These are phyloP conservation scores for Corvus hawaiiensis DNA, from an alignment of 2,113 vertebrate genomes.

Conservation along the genomic window DNA sequence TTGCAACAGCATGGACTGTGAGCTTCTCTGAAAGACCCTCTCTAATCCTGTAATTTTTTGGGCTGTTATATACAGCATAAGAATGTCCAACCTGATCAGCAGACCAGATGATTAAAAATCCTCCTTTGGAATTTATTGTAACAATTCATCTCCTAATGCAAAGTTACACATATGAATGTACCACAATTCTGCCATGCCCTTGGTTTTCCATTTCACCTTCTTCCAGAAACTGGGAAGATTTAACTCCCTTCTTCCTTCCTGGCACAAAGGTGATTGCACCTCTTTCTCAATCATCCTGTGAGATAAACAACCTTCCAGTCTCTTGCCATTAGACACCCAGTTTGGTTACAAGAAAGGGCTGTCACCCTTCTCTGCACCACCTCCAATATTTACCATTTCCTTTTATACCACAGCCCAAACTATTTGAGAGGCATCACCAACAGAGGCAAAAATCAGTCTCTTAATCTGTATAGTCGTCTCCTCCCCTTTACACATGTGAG, in stretches of 20 bases:
- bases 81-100: background rate
- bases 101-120: background rate
- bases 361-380: background rate
- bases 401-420: background rate
- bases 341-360: background rate
- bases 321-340: background rate
- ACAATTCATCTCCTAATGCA: background rate
- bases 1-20: background rate
- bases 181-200: background rate
- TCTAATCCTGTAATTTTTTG: background rate
- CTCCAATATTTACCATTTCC: background rate
- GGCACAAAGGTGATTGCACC: background rate
- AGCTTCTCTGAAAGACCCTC: background rate
- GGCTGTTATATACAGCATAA: background rate
- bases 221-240: background rate
- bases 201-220: background rate
- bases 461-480: too few relatives aligned
- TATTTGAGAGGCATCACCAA: background rate
- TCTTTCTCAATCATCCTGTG: background rate
- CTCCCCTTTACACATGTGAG: background rate
- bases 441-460: background rate
- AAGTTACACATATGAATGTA: background rate
- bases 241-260: background rate
- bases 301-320: background rate
- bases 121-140: background rate